Conservation (phyloP, 2,797 vertebrate genomes). For the Sebastes diaconus region DNA sequence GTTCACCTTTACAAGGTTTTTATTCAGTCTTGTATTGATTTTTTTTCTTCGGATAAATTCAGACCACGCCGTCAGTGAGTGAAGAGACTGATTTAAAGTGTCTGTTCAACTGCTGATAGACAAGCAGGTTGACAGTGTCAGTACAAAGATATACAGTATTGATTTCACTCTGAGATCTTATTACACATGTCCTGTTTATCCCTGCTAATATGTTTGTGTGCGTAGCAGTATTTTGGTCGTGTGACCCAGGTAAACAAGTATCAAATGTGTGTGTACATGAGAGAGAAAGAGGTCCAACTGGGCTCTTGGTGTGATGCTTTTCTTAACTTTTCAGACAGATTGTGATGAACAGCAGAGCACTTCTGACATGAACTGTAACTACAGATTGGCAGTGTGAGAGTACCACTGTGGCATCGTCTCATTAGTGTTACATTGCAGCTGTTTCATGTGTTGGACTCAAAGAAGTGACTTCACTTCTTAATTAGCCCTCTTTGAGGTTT, state of each 20-base stretch:
- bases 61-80: not conserved
- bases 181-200: constrained; percentile 49
- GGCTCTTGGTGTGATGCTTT: not conserved
- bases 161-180: constrained; percentile 49
- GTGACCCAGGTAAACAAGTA: constrained; percentile 27
- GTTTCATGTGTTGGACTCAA: not conserved
- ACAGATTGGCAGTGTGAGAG: not conserved
- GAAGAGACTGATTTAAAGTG: not conserved
- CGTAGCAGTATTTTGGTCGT: not conserved
- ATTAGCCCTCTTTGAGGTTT: constrained; percentile 28
- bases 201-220: constrained; percentile 41
- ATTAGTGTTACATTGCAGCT: constrained; percentile 1
- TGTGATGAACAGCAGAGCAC: not conserved
- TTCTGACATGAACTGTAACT: not conserved
- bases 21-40: not conserved
- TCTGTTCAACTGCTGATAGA: constrained; percentile 1
- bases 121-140: constrained; percentile 14
- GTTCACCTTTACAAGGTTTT: not conserved
- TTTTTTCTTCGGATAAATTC: not conserved
- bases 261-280: not conserved
- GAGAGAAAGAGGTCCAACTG: not conserved
- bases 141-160: constrained; percentile 30
- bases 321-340: not conserved
- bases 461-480: constrained; percentile 1
- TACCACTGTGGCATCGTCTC: not conserved